Base-by-base conservation (phyloP, 2,797 vertebrate species). In the Antrozous pallidus region DNA sequence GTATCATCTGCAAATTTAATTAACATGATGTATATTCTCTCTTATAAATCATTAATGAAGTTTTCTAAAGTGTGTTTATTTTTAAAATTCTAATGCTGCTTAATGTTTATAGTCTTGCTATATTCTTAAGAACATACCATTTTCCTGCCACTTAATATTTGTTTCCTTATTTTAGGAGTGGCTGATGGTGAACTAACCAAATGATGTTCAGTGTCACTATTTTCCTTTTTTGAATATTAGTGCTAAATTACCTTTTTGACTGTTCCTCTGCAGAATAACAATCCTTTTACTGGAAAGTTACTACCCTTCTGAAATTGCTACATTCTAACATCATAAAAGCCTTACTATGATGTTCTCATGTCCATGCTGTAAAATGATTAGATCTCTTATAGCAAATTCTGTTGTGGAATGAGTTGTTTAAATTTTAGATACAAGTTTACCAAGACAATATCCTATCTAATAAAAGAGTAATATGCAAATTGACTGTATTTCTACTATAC, bases 1-100 rank as follows among this genome's bases (percentile, higher is more conserved):
- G 88, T 94, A 85, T 95, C 94, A 92, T 96, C 94, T 97, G 92
- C 93, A 97, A 97, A 96, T 96, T 97, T 97, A 97, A 97, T 97
- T 97, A 97, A 96, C 91, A 89, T 96, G 90, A 94, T 93, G 73
- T 90, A 77, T 95, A 96, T 94, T 71, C 82, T 94, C 38, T 92
- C 51, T 96, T 95, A 93, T 95, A 95, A 96, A 96, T 97, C 93
- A 96, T 95, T 96, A 95, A 96, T 95, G 79, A 96, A 95, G 94
- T 92, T 96, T 75, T 71, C 93, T 92, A 88, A n/a, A 95, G 93
- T 80, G 96, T 95, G 77, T 88, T 93, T 97, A 91, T 88, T 96
- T 97, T 96, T 51, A 18, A 85, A 94, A 93, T 36, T 90, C 80
- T 81, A 94, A 91, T 87, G 78, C 54, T 88, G 36, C 80, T 82